Base-by-base conservation (phyloP, 2,797 vertebrate genomes). In the Labroides dimidiatus region DNA sequence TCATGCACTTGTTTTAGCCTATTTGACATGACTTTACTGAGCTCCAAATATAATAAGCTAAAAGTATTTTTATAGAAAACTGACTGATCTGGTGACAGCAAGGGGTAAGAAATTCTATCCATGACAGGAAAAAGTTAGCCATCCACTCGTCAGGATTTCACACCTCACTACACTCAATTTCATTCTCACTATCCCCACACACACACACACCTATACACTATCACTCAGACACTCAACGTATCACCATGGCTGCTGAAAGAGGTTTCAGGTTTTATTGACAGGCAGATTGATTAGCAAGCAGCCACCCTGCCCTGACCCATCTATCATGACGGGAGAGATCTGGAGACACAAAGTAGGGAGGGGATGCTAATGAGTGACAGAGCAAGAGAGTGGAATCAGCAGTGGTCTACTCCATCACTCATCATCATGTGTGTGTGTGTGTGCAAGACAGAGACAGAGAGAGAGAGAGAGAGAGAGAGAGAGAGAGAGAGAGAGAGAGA, bases 361-460 rank as follows among this genome's bases (percentile, higher is more conserved):
- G 65, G 78, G 80, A 66, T 63, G 64, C 80, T 87, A 85, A 88
- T 86, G 77, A 87, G 71, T 84, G 82, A 80, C 79, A 78, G 77
- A 78, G 75, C 61, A 47, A 53, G 41, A 69, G 41, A 86, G 75
- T 75, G 60, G 67, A 59, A 62, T 43, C 74, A 76, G 66, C 62
- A 41, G 54, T 19, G 67, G 64, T 45, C 75, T 30, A 77, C 69
- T 78, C 57, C 64, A 85, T 87, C 72, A 65, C 65, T 88, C 84
- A 74, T 81, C 69, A 80, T 83, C 77, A 82, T n/a, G 27, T 7
- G 56, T 17, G 59, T 45, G 65, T 5, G 55, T 21, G 30, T 33
- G 30, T 33, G n/a, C n/a, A n/a, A n/a, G n/a, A n/a, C n/a, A n/a
- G n/a, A n/a, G n/a, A n/a, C n/a, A n/a, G n/a, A n/a, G n/a, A n/a